These are phyloP conservation scores for Phodopus roborovskii DNA, from an alignment of 2,113 vertebrate genomes.

Conservation along the genomic window DNA sequence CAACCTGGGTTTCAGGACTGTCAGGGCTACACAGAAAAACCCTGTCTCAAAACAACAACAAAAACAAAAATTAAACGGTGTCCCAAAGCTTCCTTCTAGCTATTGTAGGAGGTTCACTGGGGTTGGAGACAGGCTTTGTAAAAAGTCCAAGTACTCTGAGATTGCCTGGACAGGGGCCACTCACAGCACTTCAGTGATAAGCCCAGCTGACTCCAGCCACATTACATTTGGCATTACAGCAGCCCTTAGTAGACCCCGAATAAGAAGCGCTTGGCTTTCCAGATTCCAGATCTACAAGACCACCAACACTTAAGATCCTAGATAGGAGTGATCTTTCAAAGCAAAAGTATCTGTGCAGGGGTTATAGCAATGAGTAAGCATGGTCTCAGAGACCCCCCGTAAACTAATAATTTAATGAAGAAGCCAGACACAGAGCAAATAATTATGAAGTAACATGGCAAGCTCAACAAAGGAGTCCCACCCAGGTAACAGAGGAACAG, in stretches of 20 bases:
- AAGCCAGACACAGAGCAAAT: constrained; percentile 49
- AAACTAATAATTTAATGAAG: constrained; percentile 31
- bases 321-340: neutral
- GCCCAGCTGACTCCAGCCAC: neutral
- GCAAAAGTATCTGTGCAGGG: neutral
- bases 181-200: neutral
- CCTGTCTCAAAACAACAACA: neutral
- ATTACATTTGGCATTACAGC: neutral
- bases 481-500: neutral
- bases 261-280: neutral
- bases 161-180: neutral
- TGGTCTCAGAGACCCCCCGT: constrained; percentile 49
- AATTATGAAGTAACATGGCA: constrained; percentile 50
- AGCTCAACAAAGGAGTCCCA: neutral
- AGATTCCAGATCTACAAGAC: neutral
- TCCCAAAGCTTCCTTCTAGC: neutral
- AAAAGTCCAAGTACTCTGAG: neutral
- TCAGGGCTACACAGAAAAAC: neutral
- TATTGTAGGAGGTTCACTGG: neutral
- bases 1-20: neutral
- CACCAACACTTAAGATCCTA: neutral
- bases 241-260: neutral
- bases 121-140: too few relatives aligned
- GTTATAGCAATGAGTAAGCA: neutral
- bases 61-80: neutral